These are phyloP conservation scores for Arge pagana DNA, from an alignment of 2,888 invertebrate species.

Conservation along the genomic window DNA sequence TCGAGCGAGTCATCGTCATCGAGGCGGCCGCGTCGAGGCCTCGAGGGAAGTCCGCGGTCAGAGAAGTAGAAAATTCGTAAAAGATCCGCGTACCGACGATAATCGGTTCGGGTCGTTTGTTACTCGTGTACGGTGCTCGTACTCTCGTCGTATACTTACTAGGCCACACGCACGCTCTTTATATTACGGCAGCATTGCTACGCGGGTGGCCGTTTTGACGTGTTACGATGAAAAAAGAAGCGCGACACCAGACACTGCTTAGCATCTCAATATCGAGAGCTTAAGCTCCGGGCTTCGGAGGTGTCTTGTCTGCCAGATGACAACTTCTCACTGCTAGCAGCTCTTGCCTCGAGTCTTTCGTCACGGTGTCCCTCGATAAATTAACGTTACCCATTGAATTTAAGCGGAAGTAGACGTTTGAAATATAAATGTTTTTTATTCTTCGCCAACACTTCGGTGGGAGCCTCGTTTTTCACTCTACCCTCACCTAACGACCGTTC, in stretches of 20 bases:
- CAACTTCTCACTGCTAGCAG: no score
- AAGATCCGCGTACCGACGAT: no score
- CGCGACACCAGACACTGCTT: constrained; percentile 1
- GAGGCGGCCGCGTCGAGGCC: no score
- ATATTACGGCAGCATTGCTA: neutral
- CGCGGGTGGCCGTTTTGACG: constrained; percentile 12
- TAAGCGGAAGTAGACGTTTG: neutral
- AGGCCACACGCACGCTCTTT: constrained; percentile 12
- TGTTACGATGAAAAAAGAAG: neutral
- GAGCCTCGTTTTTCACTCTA: no score
- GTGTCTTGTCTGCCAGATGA: neutral
- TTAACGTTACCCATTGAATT: neutral
- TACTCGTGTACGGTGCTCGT: no score
- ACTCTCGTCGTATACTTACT: constrained; percentile 3
- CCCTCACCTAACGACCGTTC: no score
- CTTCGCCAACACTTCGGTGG: neutral
- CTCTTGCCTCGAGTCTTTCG: neutral
- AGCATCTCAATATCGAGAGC: constrained; percentile 16
- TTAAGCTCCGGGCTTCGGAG: neutral
- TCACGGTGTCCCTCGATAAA: no score
- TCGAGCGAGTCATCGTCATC: no score
- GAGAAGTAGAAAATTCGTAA: no score
- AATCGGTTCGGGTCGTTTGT: no score
- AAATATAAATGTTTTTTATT: neutral
- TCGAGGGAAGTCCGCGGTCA: no score